Conservation (phyloP, 2,888 invertebrate species). For the Amphimallon solstitiale region DNA sequence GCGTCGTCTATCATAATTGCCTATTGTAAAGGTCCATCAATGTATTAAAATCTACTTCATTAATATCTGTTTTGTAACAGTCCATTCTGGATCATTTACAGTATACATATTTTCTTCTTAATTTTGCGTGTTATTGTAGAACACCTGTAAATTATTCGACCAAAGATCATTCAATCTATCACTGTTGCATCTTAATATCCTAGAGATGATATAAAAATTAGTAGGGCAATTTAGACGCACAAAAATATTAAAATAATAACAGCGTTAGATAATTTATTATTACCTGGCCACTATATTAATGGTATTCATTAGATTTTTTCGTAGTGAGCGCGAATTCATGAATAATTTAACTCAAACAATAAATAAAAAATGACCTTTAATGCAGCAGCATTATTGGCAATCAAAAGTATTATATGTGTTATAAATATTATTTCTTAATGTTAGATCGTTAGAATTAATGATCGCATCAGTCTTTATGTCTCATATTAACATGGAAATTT, state of each 20-base stretch:
- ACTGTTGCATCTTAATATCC: too few relatives aligned
- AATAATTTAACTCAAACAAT: conserved; percentile 9
- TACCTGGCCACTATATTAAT: conserved; percentile 4
- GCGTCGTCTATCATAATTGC: too few relatives aligned
- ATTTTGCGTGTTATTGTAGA: too few relatives aligned
- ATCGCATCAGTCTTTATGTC: not conserved
- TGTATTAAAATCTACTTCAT: too few relatives aligned
- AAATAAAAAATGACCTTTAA: not conserved
- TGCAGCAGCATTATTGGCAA: not conserved
- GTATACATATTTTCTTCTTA: too few relatives aligned
- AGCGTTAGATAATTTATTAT: conserved; percentile 7
- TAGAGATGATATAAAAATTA: too few relatives aligned
- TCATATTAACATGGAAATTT: not conserved
- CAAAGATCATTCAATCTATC: too few relatives aligned
- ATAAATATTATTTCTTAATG: conserved; percentile 22
- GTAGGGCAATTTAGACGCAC: too few relatives aligned
- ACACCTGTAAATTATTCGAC: too few relatives aligned
- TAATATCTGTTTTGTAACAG: too few relatives aligned
- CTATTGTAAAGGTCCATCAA: too few relatives aligned
- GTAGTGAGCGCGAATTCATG: conserved; percentile 10
- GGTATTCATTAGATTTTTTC: conserved; percentile 12
- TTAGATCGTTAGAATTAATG: conserved; percentile 19
- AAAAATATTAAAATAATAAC: conserved; percentile 7
- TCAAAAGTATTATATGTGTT: conserved; percentile 7
- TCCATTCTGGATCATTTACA: too few relatives aligned